Conservation (phyloP, 1,140 invertebrate species). For the Argopecten irradians region DNA sequence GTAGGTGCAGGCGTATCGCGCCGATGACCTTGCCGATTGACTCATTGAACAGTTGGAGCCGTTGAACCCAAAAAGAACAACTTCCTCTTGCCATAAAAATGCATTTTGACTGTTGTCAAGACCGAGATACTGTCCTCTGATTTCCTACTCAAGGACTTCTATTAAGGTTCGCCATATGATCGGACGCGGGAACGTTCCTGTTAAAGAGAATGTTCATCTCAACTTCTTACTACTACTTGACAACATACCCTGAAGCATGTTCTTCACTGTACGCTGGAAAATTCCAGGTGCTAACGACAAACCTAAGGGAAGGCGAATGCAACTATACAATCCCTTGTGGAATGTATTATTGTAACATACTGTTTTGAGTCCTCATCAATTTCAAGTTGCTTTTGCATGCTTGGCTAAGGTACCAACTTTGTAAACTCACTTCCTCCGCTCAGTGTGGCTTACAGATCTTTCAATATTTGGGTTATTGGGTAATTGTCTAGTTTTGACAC, state of each 20-base stretch:
- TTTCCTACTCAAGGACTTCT: conserved; percentile 35
- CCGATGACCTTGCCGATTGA: conserved; percentile 61
- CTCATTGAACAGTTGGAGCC: conserved; percentile 59
- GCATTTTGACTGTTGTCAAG: conserved; percentile 75
- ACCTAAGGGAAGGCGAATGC: conserved; percentile 41
- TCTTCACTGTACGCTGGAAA: conserved; percentile 78
- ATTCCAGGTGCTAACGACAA: conserved; percentile 76
- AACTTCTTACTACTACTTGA: conserved; percentile 27
- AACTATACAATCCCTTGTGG: conserved; percentile 55
- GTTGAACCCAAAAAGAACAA: conserved; percentile 71
- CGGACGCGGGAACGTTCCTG: no score
- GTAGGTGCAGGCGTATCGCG: conserved; percentile 44
- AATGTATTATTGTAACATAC: conserved; percentile 59
- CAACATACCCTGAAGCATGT: conserved; percentile 63
- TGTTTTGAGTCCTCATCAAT: conserved; percentile 59
- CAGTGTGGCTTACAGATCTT: conserved; percentile 63
- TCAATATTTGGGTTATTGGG: conserved; percentile 67
- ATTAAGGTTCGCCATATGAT: conserved; percentile 38
- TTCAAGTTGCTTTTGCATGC: conserved; percentile 59
- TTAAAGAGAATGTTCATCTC: conserved; percentile 47
- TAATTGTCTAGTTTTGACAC: conserved; percentile 41
- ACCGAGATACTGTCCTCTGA: conserved; percentile 59
- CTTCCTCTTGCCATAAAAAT: conserved; percentile 55
- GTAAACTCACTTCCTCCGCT: conserved; percentile 62
- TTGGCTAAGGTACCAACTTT: conserved; percentile 67